Conservation (phyloP, 2,888 invertebrate genomes). For the Luffia ferchaultella region DNA sequence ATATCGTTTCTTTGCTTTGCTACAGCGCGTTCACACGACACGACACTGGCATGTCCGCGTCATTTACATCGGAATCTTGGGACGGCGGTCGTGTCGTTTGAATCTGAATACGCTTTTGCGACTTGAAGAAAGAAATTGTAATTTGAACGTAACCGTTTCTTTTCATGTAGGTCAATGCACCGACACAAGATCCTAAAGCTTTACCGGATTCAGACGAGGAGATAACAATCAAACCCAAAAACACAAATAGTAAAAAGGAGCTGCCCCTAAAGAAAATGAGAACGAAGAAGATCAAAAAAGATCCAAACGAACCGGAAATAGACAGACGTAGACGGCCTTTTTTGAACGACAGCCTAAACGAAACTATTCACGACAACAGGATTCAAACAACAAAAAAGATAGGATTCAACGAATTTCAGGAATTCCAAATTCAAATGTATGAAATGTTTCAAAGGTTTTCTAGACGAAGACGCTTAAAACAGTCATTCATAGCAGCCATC, state of each 20-base stretch:
- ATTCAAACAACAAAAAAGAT: constrained; percentile 41
- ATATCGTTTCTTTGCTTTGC: too few relatives aligned
- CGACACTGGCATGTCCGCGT: too few relatives aligned
- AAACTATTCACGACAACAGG: constrained; percentile 46
- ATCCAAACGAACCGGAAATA: constrained; percentile 29
- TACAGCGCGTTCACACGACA: too few relatives aligned
- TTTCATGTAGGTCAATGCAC: too few relatives aligned
- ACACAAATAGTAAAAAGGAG: constrained; percentile 12
- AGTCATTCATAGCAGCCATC: constrained; percentile 41
- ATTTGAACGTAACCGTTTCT: too few relatives aligned
- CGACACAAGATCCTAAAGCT: constrained; percentile 5
- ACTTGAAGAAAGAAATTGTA: too few relatives aligned
- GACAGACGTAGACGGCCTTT: constrained; percentile 44
- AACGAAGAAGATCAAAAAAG: constrained; percentile 12
- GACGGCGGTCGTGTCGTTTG: too few relatives aligned
- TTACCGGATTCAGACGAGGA: constrained; percentile 20
- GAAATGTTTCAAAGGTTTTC: constrained; percentile 45
- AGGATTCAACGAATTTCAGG: constrained; percentile 41
- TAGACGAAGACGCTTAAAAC: constrained; percentile 44
- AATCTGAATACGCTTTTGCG: too few relatives aligned
- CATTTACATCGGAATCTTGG: too few relatives aligned
- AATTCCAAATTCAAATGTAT: constrained; percentile 43
- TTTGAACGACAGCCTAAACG: constrained; percentile 41
- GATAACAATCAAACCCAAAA: constrained; percentile 15
- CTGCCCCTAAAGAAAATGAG: constrained; percentile 6